These are phyloP conservation scores for Rhea americana DNA, from an alignment of 2,113 vertebrate species.

Conservation along the genomic window DNA sequence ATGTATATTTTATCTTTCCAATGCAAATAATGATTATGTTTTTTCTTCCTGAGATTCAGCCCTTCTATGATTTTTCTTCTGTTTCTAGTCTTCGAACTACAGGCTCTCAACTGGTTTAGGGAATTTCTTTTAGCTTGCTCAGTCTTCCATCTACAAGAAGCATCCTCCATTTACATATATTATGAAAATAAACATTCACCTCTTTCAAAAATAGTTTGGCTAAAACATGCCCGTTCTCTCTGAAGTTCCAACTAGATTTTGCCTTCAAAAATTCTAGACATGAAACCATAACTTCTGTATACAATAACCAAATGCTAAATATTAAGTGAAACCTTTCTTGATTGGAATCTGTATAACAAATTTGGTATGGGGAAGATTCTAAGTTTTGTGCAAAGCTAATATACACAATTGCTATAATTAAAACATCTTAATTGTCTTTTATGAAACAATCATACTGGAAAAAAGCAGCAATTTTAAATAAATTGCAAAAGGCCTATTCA, in stretches of 20 bases:
- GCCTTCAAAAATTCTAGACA: neutral
- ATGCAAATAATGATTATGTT: neutral
- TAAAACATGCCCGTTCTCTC: neutral
- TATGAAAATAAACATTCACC: neutral
- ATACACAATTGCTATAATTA: neutral
- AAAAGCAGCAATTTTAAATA: slow-evolving; percentile 15
- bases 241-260: neutral
- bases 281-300: neutral
- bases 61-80: neutral
- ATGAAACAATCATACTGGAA: slow-evolving; percentile 5
- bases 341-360: too few relatives aligned
- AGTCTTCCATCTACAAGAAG: neutral
- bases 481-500: slow-evolving; percentile 30
- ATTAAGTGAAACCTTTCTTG: neutral
- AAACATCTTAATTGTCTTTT: slow-evolving; percentile 4
- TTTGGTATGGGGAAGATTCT: too few relatives aligned
- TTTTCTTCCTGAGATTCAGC: neutral
- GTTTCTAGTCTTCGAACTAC: neutral
- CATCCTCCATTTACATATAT: neutral
- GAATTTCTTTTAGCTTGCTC: neutral
- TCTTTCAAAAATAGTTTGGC: neutral
- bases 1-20: neutral
- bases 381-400: neutral
- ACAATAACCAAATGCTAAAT: neutral
- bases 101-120: neutral